phyloP scores from a whole-genome alignment of 1,140 invertebrate species.

The Drosophila auraria region DNA sequence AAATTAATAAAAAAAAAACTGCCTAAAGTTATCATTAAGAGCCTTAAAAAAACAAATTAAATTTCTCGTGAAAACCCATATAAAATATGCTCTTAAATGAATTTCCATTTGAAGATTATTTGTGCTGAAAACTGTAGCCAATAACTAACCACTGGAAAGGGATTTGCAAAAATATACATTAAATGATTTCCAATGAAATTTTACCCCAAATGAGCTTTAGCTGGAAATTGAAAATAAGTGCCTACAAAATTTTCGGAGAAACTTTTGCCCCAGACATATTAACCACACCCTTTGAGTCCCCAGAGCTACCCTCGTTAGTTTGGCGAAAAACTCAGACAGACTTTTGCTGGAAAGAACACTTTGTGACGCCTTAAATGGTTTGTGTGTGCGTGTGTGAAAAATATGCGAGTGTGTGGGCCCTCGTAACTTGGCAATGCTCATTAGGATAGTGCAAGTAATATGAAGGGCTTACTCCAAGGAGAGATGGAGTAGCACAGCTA shows the following conservation, averaged over 20 bases:
- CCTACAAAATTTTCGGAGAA: background rate
- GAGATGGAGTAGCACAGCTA: background rate
- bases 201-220: background rate
- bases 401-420: background rate
- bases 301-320: constrained; percentile 12
- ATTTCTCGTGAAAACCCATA: background rate
- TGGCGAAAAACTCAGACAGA: constrained; percentile 5
- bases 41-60: no score
- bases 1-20: no score
- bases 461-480: constrained; percentile 20
- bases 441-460: constrained; percentile 61
- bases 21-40: no score
- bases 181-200: constrained; percentile 3
- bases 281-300: constrained; percentile 1
- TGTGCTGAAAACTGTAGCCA: background rate
- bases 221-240: background rate
- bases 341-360: constrained; percentile 17
- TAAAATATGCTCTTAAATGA: background rate
- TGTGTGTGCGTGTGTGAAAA: constrained; percentile 3
- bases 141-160: background rate
- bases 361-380: constrained; percentile 34
- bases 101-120: constrained; percentile 2
- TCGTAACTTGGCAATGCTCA: constrained; percentile 44
- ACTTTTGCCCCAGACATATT: constrained; percentile 1
- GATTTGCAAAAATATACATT: background rate